Conservation (phyloP, 1,140 invertebrate species). For the Diorhabda carinulata region DNA sequence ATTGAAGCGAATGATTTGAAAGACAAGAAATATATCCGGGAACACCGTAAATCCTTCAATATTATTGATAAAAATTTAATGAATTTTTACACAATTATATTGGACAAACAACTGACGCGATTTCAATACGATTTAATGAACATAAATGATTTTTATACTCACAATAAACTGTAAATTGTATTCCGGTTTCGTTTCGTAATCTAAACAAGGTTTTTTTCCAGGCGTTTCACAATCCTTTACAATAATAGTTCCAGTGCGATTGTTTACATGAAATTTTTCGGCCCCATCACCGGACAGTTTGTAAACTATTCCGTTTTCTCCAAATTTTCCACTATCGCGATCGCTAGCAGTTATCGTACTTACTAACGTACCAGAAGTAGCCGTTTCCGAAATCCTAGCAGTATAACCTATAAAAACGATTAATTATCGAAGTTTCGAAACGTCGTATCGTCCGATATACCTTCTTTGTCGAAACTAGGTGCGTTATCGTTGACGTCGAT, state of each 20-base stretch:
- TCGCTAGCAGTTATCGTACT: conserved; percentile 76
- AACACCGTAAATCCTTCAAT: no score
- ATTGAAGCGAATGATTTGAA: no score
- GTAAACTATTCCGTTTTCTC: conserved; percentile 74
- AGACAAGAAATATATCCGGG: no score
- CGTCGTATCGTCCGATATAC: conserved; percentile 26
- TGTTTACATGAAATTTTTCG: conserved; percentile 78
- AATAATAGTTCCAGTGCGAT: conserved; percentile 73
- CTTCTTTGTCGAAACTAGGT: conserved; percentile 70
- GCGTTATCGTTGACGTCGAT: conserved; percentile 89
- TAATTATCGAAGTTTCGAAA: neutral
- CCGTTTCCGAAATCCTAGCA: conserved; percentile 68
- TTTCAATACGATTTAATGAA: no score
- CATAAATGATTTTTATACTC: conserved; percentile 21
- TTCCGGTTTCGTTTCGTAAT: conserved; percentile 78
- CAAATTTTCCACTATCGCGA: conserved; percentile 74
- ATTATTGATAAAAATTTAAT: neutral
- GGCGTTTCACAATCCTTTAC: conserved; percentile 72
- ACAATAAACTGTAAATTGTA: conserved; percentile 86
- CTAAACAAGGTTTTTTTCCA: conserved; percentile 67
- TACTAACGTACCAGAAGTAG: conserved; percentile 65
- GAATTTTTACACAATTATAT: neutral
- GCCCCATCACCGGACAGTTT: conserved; percentile 78
- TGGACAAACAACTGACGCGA: neutral
- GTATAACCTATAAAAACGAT: conserved; percentile 52